Evolutionary conservation across 2,888 invertebrate species (phyloP).

Genomic region (Amphipoea lucens): DNA sequence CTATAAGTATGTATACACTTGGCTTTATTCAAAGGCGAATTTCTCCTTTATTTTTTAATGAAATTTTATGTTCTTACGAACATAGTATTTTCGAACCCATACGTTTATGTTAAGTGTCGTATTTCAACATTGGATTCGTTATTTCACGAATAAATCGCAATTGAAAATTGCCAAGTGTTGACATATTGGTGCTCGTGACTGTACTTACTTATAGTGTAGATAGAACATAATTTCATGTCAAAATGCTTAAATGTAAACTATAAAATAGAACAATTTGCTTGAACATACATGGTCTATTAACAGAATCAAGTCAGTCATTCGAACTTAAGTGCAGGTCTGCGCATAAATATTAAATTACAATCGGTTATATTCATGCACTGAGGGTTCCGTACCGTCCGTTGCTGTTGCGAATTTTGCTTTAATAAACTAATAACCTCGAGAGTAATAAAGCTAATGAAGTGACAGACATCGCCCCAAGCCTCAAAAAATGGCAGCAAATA

Average conservation of each 20-base stretch:
- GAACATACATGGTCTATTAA: constrained; percentile 12
- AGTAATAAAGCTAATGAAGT: constrained; percentile 4
- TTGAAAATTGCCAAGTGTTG: no score
- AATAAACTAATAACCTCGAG: background rate
- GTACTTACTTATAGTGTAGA: no score
- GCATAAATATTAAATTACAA: constrained; percentile 41
- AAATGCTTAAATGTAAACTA: constrained; percentile 1
- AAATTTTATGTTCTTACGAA: no score
- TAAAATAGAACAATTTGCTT: constrained; percentile 11
- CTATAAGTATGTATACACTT: no score
- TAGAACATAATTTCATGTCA: background rate
- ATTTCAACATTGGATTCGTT: no score
- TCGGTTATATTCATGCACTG: constrained; percentile 11
- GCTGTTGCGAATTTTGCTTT: background rate
- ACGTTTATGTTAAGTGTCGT: no score
- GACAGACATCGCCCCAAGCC: background rate
- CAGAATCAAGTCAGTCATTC: constrained; percentile 4
- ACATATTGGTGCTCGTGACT: no score
- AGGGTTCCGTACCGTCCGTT: constrained; percentile 4
- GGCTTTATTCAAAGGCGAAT: no score
- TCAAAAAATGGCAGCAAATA: constrained; percentile 3
- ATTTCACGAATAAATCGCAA: no score
- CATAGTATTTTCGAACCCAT: no score
- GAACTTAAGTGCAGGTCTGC: constrained; percentile 10
- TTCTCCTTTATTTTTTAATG: no score